phyloP scores from a whole-genome alignment of 2,113 vertebrate genomes.

The Malurus melanocephalus region DNA sequence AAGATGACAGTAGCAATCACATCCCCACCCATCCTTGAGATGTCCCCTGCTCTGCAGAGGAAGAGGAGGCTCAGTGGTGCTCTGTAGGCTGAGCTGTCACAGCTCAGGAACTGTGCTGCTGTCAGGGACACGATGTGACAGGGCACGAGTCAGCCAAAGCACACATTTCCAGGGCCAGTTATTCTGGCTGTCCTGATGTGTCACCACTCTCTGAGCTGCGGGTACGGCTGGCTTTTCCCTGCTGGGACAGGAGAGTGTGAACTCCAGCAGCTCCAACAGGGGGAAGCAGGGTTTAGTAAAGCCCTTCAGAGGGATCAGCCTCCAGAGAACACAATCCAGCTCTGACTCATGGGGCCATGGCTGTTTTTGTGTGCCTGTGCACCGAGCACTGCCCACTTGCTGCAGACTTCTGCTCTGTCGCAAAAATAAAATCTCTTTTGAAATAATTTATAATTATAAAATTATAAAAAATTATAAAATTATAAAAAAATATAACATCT shows the following conservation, averaged over 20 bases:
- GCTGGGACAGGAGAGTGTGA: not conserved
- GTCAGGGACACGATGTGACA: not conserved
- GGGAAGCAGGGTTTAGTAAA: not conserved
- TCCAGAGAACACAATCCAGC: not conserved
- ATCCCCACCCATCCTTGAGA: not conserved
- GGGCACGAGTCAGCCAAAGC: not conserved
- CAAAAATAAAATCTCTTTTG: not conserved
- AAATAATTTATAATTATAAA: too few species aligned
- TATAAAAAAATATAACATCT: too few species aligned
- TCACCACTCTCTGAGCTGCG: not conserved
- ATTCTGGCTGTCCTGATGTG: not conserved
- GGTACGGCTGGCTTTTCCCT: not conserved
- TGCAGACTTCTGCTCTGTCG: not conserved
- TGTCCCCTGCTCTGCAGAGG: slow-evolving; percentile 15
- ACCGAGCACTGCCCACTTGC: not conserved
- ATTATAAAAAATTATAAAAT: not conserved
- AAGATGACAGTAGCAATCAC: slow-evolving; percentile 40
- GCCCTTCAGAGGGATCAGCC: not conserved
- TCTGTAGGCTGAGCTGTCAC: not conserved
- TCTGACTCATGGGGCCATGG: not conserved
- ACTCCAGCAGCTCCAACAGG: not conserved
- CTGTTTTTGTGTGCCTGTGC: not conserved
- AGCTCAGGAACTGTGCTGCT: not conserved
- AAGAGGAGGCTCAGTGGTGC: not conserved
- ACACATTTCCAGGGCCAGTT: not conserved